phyloP scores from a whole-genome alignment of 2,113 vertebrate genomes.

The Albula glossodonta region DNA sequence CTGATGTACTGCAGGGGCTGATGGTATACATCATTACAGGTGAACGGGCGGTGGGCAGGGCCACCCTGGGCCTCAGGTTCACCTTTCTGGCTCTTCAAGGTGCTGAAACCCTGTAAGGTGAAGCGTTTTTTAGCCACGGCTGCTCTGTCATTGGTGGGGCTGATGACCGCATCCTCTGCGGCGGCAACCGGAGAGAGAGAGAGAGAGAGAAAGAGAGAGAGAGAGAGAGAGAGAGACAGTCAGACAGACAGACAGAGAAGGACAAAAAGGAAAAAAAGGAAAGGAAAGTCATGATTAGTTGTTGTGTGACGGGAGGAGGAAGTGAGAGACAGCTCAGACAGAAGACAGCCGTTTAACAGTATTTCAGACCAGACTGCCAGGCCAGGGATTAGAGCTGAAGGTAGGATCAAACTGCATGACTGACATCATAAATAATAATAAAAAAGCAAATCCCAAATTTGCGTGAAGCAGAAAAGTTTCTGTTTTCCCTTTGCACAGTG shows the following conservation, averaged over 20 bases:
- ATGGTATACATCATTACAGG: neutral
- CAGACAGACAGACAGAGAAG: neutral
- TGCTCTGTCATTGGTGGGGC: slow-evolving; percentile 83
- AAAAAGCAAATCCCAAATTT: too few species aligned
- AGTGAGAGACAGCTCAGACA: too few species aligned
- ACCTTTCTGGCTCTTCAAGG: slow-evolving; percentile 92
- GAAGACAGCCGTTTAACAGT: too few species aligned
- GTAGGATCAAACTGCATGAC: too few species aligned
- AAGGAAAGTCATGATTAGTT: too few species aligned
- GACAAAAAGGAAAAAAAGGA: too few species aligned
- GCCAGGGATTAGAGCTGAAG: too few species aligned
- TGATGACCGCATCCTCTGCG: slow-evolving; percentile 78
- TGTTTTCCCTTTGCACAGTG: too few species aligned
- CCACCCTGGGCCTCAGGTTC: slow-evolving; percentile 50
- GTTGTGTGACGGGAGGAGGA: neutral
- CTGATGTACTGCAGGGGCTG: neutral
- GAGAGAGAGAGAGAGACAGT: neutral
- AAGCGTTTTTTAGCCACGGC: slow-evolving; percentile 86
- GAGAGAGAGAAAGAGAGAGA: slow-evolving; percentile 53
- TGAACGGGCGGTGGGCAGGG: too few species aligned
- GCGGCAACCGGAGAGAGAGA: slow-evolving; percentile 44
- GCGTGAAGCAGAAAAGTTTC: too few species aligned
- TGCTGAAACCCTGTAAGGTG: slow-evolving; percentile 89
- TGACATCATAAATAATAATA: too few species aligned
- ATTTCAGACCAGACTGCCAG: too few species aligned